Evolutionary conservation across 2,888 invertebrate species (phyloP), one percentile per base, ranked within the genome.

Genomic region (Troides aeacus): DNA sequence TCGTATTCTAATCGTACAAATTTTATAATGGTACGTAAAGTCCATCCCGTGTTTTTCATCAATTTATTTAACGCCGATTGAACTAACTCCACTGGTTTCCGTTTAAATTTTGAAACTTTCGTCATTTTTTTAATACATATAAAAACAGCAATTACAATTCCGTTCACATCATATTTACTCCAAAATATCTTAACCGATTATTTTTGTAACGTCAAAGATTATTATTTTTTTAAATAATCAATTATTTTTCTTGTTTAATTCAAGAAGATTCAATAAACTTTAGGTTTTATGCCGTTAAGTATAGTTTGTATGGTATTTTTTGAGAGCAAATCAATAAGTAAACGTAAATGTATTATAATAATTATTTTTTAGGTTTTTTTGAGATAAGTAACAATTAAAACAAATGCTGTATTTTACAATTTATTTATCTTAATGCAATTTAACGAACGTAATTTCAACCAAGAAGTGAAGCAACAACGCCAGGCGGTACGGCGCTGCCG

Each of bases 41-140:
- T 84, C 88, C 88, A 88, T 6, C 86, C 87, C 0, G 88, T 87
- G 70, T 87, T 87, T 69, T 75, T 82, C 78, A 77, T 85, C 21
- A 88, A 72, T 72, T 85, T 88, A 69, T 82, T 85, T n/a, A 88
- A 76, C 2, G 88, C 85, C 7, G 84, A 77, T 64, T 87, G 64
- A 15, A 88, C 86, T 15, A 87, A 76, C 73, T 85, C 81, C 4
- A 84, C 82, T 6, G 83, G 83, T 24, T 80, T 83, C 15, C 66
- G 64, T n/a, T n/a, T 53, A 12, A n/a, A 53, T 53, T 53, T 53
- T 53, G 53, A n/a, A 18, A n/a, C 5, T 53, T 53, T 53, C 6
- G 53, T 18, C 53, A 53, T 53, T 18, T 5, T 53, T 53, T n/a
- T n/a, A 53, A 53, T 21, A n/a, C n/a, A n/a, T 53, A 53, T 1